These are phyloP conservation scores for Melieria crassipennis DNA, from an alignment of 2,888 invertebrate species.

Conservation along the genomic window DNA sequence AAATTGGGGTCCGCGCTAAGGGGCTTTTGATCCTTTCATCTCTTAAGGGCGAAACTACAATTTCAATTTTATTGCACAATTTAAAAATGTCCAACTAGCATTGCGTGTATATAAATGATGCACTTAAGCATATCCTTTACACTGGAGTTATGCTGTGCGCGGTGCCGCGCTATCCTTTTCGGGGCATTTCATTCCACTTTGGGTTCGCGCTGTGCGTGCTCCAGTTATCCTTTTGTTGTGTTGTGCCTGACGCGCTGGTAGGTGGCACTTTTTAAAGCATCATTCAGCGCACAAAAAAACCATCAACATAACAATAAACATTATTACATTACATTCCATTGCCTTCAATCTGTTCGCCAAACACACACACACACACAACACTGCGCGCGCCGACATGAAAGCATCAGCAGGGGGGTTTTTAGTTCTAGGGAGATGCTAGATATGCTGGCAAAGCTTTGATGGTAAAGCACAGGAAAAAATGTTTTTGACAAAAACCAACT, in stretches of 20 bases:
- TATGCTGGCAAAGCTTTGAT: constrained; percentile 39
- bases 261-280: constrained; percentile 15
- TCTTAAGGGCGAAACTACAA: constrained; percentile 17
- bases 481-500: constrained; percentile 47
- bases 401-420: neutral
- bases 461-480: constrained; percentile 33
- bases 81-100: constrained; percentile 7
- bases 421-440: neutral
- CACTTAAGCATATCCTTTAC: constrained; percentile 26
- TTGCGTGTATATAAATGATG: constrained; percentile 27
- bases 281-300: constrained; percentile 13
- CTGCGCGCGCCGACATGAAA: neutral
- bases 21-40: too few species aligned
- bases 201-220: neutral
- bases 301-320: constrained; percentile 33
- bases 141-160: neutral
- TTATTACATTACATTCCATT: constrained; percentile 26
- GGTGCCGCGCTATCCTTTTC: neutral
- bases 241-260: neutral
- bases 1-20: too few species aligned
- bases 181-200: neutral
- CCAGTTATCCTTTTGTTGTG: constrained; percentile 5
- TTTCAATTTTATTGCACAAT: constrained; percentile 21
- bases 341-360: neutral
- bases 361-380: neutral